phyloP scores from a whole-genome alignment of 2,888 invertebrate species.

The Luffia ferchaultella region DNA sequence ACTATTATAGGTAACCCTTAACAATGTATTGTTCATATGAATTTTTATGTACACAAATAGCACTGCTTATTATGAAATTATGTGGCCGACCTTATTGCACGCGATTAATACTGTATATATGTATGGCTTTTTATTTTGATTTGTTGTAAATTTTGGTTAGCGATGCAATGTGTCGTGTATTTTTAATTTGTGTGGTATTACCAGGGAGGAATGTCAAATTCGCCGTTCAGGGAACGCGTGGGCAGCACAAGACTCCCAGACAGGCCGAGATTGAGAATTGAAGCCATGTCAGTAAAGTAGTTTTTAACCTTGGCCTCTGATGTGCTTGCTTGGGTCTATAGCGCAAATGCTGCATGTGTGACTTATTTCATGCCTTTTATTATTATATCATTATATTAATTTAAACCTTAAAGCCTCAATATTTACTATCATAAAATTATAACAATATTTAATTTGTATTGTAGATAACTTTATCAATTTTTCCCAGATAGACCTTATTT shows the following conservation, averaged over 20 bases:
- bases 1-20: no score
- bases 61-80: conserved; percentile 57
- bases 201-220: conserved; percentile 71
- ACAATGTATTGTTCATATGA: no score
- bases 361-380: not conserved
- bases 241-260: conserved; percentile 89
- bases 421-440: no score
- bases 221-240: conserved; percentile 88
- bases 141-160: not conserved
- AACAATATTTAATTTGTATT: no score
- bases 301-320: not conserved
- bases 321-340: not conserved
- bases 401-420: no score
- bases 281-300: conserved; percentile 58
- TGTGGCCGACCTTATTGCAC: conserved; percentile 38
- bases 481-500: no score
- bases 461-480: no score
- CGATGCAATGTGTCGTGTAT: not conserved
- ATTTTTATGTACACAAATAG: conserved; percentile 15
- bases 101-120: conserved; percentile 21
- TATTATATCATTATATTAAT: not conserved
- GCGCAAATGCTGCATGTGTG: not conserved
- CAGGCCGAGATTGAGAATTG: conserved; percentile 88
- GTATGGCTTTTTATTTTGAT: not conserved
- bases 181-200: conserved; percentile 16